Percentiles rank a stretch among this genome's conserved stretches.
Conservation (phyloP, 2,888 invertebrate genomes). For the Digitonthophagus gazella region DNA sequence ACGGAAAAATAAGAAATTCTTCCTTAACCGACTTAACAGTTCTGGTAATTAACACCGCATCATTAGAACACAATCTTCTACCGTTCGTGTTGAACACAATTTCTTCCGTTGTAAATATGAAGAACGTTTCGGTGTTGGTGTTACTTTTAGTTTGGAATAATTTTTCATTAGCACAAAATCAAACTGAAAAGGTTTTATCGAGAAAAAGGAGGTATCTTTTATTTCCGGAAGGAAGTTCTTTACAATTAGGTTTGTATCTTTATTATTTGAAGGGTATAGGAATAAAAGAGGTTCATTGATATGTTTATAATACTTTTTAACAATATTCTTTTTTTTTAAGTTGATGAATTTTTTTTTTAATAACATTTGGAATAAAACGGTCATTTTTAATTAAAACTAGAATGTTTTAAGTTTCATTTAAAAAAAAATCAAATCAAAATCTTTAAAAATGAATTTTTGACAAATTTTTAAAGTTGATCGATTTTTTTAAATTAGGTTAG, state of each 20-base stretch:
- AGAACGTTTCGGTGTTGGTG: neutral
- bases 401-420: too few species aligned
- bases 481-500: too few species aligned
- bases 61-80: neutral
- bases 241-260: slow-evolving; percentile 48
- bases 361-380: too few species aligned
- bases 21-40: slow-evolving; percentile 4
- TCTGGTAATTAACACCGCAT: slow-evolving; percentile 4
- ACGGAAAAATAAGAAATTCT: neutral
- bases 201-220: slow-evolving; percentile 46
- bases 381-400: too few species aligned
- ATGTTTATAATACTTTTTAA: neutral
- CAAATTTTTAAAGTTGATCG: too few species aligned
- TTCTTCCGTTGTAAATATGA: neutral
- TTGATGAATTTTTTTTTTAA: too few species aligned
- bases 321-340: neutral
- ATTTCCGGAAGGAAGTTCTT: slow-evolving; percentile 52
- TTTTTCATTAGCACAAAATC: neutral
- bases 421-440: too few species aligned
- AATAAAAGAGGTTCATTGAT: too few species aligned
- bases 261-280: too few species aligned
- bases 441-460: too few species aligned
- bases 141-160: neutral
- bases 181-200: slow-evolving; percentile 35
- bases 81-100: neutral